Evolutionary conservation across 1,140 invertebrate genomes (phyloP), one percentile per base, ranked within the genome.

Genomic region (Saccostrea cuccullata): DNA sequence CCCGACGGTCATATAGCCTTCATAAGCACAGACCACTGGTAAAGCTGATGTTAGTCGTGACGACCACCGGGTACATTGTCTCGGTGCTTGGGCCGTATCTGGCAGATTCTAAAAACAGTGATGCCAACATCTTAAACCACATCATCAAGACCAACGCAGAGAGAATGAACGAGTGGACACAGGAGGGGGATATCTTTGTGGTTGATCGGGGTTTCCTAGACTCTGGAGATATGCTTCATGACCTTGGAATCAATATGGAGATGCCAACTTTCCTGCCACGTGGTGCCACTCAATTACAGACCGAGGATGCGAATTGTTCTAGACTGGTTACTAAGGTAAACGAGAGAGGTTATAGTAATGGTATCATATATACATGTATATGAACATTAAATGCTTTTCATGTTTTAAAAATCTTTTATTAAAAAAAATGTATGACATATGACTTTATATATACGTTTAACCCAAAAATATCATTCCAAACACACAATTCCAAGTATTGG

Each of bases 171-270:
- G 26, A 86, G 8, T 86, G 88, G 88, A 8, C 86, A 4, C 26
- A 60, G 15, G 88, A 86, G 26, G 55, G 82, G n/a, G 84, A 89
- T 67, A 55, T 89, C 17, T 82, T 89, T n/a, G 36, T 86, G 17
- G 84, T 89, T n/a, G 88, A 86, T 70, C n/a, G 88, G 11, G 70
- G 88, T 55, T 89, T 89, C 58, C 17, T 77, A 55, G 88, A 86
- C 55, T 56, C 85, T 8, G 40, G n/a, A 26, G 30, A 67, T 15
- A 13, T 88, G 23, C 77, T 89, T 17, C 11, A 83, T 6, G 85
- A 86, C 9, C 56, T 86, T 36, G 88, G 84, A 2, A 83, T 89
- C 5, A 82, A 55, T 40, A 86, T 70, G 30, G 36, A 89, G 55
- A 86, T 86, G 73, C 73, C 88, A 13, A 17, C 85, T 8, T 89